phyloP scores from a whole-genome alignment of 2,797 vertebrate species.

The Prionace glauca region DNA sequence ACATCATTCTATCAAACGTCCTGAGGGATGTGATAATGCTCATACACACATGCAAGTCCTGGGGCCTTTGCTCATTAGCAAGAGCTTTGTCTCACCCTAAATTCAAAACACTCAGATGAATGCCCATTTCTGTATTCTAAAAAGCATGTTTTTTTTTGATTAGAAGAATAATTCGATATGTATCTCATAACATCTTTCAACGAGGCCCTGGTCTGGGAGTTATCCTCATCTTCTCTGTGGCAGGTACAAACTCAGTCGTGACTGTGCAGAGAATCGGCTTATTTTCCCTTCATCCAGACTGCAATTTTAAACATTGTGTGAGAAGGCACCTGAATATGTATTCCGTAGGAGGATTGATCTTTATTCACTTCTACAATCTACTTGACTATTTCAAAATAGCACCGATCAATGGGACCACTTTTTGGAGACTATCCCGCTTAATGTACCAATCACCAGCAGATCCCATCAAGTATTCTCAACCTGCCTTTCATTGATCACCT shows the following conservation, averaged over 20 bases:
- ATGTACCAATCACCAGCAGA: not conserved
- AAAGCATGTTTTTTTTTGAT: not conserved
- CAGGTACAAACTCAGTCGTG: not conserved
- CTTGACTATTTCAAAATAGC: not conserved
- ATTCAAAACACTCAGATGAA: not conserved
- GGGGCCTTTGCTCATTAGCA: not conserved
- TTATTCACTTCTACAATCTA: not conserved
- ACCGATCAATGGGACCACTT: not conserved
- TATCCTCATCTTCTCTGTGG: not conserved
- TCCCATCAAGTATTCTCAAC: not conserved
- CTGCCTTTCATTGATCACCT: not conserved
- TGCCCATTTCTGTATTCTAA: not conserved
- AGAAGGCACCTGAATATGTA: not conserved
- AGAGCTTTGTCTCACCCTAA: not conserved
- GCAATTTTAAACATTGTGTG: not conserved
- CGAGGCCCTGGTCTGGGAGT: not conserved
- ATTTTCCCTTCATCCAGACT: not conserved
- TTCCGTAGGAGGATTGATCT: not conserved
- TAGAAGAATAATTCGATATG: not conserved
- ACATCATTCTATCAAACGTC: not conserved
- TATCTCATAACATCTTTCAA: not conserved
- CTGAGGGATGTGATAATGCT: not conserved
- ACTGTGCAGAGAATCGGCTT: not conserved
- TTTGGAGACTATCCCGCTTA: not conserved
- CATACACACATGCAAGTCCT: not conserved